Conservation (phyloP, 1,140 invertebrate species). For the Lepidurus couesii region DNA sequence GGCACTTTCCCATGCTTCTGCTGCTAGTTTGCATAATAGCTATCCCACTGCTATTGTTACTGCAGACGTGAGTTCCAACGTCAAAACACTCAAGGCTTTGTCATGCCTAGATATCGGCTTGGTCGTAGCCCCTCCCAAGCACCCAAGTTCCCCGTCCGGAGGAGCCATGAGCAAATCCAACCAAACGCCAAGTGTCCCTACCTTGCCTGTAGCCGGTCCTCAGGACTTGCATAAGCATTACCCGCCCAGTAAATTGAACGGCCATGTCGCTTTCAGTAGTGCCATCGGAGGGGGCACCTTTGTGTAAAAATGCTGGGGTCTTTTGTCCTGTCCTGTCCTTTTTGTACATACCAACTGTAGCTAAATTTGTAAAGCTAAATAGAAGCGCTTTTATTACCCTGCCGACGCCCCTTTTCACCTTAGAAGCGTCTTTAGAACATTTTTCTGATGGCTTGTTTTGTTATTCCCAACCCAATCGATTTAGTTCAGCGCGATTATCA, state of each 20-base stretch:
- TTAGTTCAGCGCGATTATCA: background rate
- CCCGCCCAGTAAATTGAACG: conserved; percentile 16
- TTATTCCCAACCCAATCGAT: too few species aligned
- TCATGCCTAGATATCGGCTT: background rate
- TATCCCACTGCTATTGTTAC: background rate
- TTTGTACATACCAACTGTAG: conserved; percentile 24
- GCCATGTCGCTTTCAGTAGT: conserved; percentile 29
- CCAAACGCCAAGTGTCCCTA: background rate
- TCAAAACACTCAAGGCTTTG: background rate
- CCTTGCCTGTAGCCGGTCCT: background rate
- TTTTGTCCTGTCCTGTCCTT: background rate
- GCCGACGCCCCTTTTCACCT: background rate
- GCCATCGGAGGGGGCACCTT: conserved; percentile 26
- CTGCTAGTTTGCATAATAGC: background rate
- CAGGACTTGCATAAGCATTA: background rate
- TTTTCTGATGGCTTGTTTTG: too few species aligned
- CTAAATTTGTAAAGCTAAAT: conserved; percentile 24
- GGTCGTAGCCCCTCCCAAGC: background rate
- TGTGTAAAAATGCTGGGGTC: background rate
- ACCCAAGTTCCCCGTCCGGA: background rate
- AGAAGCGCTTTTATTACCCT: conserved; percentile 13
- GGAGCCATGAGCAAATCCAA: background rate
- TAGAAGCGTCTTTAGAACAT: too few species aligned
- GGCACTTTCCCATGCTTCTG: background rate
- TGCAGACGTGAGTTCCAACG: conserved; percentile 1